phyloP scores from a whole-genome alignment of 2,113 vertebrate species.

The Passer domesticus region DNA sequence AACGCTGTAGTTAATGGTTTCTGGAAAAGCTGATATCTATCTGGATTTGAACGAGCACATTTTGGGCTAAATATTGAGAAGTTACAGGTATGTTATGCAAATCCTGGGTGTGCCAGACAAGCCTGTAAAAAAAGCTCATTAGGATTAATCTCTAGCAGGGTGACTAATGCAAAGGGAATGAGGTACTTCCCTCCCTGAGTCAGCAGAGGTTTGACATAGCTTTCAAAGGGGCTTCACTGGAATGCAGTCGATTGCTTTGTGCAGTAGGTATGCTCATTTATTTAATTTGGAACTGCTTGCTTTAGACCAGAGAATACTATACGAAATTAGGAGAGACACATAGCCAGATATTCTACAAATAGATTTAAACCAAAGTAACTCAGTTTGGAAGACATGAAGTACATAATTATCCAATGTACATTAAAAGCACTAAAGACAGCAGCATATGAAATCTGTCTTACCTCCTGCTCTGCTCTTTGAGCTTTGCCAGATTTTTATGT shows the following conservation, averaged over 20 bases:
- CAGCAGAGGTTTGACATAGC: slow-evolving; percentile 38
- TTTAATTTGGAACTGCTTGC: neutral
- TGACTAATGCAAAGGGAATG: slow-evolving; percentile 73
- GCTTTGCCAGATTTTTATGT: slow-evolving; percentile 49
- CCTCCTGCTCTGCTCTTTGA: slow-evolving; percentile 41
- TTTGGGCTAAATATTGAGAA: slow-evolving; percentile 75
- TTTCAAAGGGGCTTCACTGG: slow-evolving; percentile 62
- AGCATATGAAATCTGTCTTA: slow-evolving; percentile 60
- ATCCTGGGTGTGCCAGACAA: slow-evolving; percentile 72
- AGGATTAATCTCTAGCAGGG: slow-evolving; percentile 72
- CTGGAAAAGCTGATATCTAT: slow-evolving; percentile 68
- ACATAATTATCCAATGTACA: slow-evolving; percentile 22
- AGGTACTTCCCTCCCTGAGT: slow-evolving; percentile 58
- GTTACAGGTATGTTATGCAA: slow-evolving; percentile 73
- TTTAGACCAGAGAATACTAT: neutral
- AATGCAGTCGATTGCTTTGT: slow-evolving; percentile 50
- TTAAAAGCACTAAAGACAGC: slow-evolving; percentile 56
- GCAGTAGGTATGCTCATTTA: slow-evolving; percentile 15
- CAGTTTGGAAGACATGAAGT: slow-evolving; percentile 39
- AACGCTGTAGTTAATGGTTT: slow-evolving; percentile 72
- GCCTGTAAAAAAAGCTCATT: slow-evolving; percentile 63
- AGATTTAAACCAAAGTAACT: slow-evolving; percentile 46
- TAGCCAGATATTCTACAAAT: slow-evolving; percentile 47
- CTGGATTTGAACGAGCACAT: slow-evolving; percentile 53
- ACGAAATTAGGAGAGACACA: slow-evolving; percentile 12